Evolutionary conservation across 2,113 vertebrate species (phyloP).

Genomic region (Ophthalmolycus amberensis): DNA sequence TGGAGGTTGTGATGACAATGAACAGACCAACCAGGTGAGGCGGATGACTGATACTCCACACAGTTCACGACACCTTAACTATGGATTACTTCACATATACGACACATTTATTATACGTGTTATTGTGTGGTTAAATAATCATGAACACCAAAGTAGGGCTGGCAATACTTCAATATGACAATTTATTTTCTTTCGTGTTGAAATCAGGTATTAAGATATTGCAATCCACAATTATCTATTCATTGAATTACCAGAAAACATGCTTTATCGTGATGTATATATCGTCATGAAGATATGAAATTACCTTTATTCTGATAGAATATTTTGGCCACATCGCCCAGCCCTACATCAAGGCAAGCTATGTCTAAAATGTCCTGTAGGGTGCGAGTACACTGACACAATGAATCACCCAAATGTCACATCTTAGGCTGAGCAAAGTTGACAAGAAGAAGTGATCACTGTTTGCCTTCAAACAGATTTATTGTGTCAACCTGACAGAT

Average conservation of each 20-base stretch:
- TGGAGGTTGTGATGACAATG: constrained; percentile 94
- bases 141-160: background rate
- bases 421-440: background rate
- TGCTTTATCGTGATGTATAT: background rate
- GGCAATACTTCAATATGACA: background rate
- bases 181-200: background rate
- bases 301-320: background rate
- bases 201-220: background rate
- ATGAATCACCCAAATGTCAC: background rate
- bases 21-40: constrained; percentile 93
- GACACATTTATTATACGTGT: too few species aligned
- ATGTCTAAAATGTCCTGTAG: background rate
- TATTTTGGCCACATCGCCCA: background rate
- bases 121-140: background rate
- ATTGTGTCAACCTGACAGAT: constrained; percentile 89
- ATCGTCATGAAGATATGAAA: background rate
- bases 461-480: constrained; percentile 85
- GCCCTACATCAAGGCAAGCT: background rate
- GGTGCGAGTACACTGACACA: background rate
- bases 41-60: background rate
- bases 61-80: background rate
- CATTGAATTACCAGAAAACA: background rate
- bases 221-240: background rate
- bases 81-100: background rate
- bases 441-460: constrained; percentile 28